Base-by-base conservation (phyloP, 2,888 invertebrate species). In the Melitaea athalia region DNA sequence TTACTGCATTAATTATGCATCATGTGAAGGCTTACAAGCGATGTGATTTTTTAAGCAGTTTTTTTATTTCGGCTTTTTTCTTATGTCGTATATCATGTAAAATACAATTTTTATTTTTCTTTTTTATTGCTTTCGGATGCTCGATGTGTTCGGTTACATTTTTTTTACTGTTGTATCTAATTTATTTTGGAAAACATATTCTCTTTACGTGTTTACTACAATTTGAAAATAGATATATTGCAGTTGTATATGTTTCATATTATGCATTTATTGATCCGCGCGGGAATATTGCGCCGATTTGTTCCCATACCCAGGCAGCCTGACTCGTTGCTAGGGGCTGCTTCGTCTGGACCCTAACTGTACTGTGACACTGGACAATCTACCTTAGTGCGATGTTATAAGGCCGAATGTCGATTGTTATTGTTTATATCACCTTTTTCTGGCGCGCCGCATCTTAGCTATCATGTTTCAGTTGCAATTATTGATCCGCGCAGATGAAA, bases 231-330 rank as follows among this genome's bases (percentile, higher is more conserved):
- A 38, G 38, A 38, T 38, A 5, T 38, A 38, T 7, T 8, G 38
- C 3, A 24, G 33, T 14, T 14, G 5, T 33, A 55, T 31, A 55
- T 43, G 24, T 62, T 61, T 31, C 50, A 68, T 69, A 62, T 69
- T 59, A 61, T 53, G 69, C 68, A 67, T 60, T 71, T 70, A 74
- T 74, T 70, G 74, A 74, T 70, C 74, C 63, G 70, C 73, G 74
- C 67, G 49, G 47, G 49, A 55, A 61, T 49, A 63, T 55, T 71
- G 73, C 70, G 71, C 65, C 61, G 64, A 55, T 38, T 38, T 38
- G 38, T 62, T 62, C 62, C 33, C 57, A 55, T 47, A 12, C 47
- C 71, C 49, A 60, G 64, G 49, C 64, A 62, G 60, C 52, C 65
- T 71, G 57, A 67, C 65, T 49, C 33, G 57, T 33, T 53, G 63